A percentile compares a stretch with the other conserved stretches of the same genome.
These are phyloP conservation scores for Synanthedon formicaeformis DNA, from an alignment of 2,888 invertebrate genomes.

Conservation along the genomic window DNA sequence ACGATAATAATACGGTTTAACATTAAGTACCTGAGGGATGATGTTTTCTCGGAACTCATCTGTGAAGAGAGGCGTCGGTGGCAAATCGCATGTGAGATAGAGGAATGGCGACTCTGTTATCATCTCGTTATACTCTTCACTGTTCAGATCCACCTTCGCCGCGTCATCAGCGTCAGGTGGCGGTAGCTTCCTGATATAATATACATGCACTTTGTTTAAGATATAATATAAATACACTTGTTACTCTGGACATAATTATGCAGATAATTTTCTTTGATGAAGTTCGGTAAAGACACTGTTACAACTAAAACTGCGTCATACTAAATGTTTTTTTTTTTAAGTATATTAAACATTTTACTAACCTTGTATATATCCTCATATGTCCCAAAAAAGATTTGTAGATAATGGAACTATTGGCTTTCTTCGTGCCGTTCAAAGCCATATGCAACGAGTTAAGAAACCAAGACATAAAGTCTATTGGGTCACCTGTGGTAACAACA, in stretches of 20 bases:
- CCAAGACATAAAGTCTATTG: slow-evolving; percentile 98
- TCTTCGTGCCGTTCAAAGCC: slow-evolving; percentile 93
- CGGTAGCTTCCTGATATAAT: slow-evolving; percentile 80
- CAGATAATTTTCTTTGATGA: no score
- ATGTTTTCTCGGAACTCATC: slow-evolving; percentile 99
- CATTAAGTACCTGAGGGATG: slow-evolving; percentile 92
- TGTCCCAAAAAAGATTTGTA: slow-evolving; percentile 94
- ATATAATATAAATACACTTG: neutral
- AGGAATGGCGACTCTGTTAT: slow-evolving; percentile 93
- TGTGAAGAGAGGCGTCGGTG: slow-evolving; percentile 96
- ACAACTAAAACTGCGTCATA: no score
- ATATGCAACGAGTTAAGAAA: slow-evolving; percentile 95
- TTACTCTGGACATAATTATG: no score
- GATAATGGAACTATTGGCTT: slow-evolving; percentile 89
- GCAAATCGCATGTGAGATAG: slow-evolving; percentile 97
- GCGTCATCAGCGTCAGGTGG: slow-evolving; percentile 92
- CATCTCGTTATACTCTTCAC: slow-evolving; percentile 89
- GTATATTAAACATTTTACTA: slow-evolving; percentile 4
- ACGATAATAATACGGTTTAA: no score
- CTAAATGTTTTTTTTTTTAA: neutral
- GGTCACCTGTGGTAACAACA: slow-evolving; percentile 79
- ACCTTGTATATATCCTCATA: slow-evolving; percentile 86
- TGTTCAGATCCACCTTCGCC: slow-evolving; percentile 83
- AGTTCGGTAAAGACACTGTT: no score
- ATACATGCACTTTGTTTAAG: neutral